These are phyloP conservation scores for Ichneumoninae sp. DNA, from an alignment of 2,888 invertebrate species.

Conservation along the genomic window DNA sequence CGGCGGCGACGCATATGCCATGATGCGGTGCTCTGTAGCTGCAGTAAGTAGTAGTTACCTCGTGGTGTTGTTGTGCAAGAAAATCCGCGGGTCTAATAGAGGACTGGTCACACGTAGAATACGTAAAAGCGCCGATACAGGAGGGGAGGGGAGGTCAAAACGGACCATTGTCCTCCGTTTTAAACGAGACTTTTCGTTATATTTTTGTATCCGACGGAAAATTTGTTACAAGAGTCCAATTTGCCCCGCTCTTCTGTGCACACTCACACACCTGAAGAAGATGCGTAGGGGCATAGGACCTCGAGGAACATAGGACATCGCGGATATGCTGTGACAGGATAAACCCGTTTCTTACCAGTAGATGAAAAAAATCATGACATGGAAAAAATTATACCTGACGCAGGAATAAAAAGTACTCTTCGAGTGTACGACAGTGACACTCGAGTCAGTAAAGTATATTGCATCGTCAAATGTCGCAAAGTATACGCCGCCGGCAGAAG, in stretches of 20 bases:
- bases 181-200: not conserved
- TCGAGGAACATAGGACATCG: not conserved
- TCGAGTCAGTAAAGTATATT: not conserved
- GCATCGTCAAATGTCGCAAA: not conserved
- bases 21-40: not conserved
- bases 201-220: not conserved
- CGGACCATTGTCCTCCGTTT: no score
- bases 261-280: not conserved
- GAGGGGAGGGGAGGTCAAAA: no score
- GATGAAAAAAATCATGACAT: not conserved
- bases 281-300: not conserved
- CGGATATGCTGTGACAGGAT: not conserved
- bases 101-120: no score
- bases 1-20: not conserved
- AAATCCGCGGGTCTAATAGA: not conserved
- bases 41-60: not conserved
- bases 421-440: not conserved
- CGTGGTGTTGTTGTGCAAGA: slow-evolving; percentile 24
- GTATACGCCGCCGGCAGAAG: not conserved
- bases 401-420: not conserved
- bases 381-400: not conserved
- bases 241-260: not conserved
- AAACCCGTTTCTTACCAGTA: not conserved
- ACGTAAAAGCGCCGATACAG: no score
- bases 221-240: not conserved